phyloP scores from a whole-genome alignment of 2,888 invertebrate genomes.

The Xestia ashworthii region DNA sequence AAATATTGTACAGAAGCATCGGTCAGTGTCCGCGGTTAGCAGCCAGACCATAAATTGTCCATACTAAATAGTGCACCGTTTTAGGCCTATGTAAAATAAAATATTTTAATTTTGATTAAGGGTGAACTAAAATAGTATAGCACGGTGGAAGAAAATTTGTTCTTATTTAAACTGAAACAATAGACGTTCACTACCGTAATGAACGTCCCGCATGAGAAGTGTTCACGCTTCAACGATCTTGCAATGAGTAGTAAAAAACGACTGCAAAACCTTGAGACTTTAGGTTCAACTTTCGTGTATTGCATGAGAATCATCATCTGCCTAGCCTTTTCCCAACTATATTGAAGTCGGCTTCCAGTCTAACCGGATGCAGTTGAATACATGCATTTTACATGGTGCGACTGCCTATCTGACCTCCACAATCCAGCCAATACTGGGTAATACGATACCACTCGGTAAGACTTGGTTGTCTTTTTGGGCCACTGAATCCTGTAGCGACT shows the following conservation, averaged over 20 bases:
- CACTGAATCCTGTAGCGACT: no score
- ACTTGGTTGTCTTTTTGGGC: no score
- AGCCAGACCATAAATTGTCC: background rate
- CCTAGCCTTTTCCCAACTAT: no score
- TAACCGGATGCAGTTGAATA: no score
- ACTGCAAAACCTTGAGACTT: background rate
- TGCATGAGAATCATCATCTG: background rate
- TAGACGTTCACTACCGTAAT: background rate
- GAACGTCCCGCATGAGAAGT: background rate
- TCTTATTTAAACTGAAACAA: background rate
- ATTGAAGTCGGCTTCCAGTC: no score
- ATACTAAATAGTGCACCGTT: background rate
- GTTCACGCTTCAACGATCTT: background rate
- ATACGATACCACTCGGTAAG: no score
- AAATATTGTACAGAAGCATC: background rate
- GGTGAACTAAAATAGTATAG: background rate
- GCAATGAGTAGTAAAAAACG: background rate
- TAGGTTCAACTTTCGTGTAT: conserved; percentile 2
- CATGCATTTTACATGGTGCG: no score
- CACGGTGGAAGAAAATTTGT: background rate
- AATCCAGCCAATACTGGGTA: no score
- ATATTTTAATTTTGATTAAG: no score
- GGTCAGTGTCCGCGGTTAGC: background rate
- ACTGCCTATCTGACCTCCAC: no score
- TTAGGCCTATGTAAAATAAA: no score